A percentile compares a stretch with the other conserved stretches of the same genome.
These are phyloP conservation scores for Apodemus sylvaticus DNA, from an alignment of 2,113 vertebrate species.

Conservation along the genomic window DNA sequence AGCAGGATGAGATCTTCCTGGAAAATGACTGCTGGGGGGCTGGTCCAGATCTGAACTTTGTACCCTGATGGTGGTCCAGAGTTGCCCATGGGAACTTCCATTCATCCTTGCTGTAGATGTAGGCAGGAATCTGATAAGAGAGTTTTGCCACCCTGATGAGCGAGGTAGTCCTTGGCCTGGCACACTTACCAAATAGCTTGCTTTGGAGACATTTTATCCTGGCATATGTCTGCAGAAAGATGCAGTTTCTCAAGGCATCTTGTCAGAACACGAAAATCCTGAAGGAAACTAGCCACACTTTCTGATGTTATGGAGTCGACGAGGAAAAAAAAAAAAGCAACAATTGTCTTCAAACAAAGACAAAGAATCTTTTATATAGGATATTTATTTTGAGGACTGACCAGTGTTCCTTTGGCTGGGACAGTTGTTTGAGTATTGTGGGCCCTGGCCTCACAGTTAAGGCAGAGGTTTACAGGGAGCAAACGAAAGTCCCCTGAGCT, in stretches of 20 bases:
- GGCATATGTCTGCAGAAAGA: background rate
- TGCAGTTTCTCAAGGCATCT: background rate
- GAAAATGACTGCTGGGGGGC: background rate
- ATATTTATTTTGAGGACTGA: slow-evolving; percentile 63
- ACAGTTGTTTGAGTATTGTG: rapidly evolving
- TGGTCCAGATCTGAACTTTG: background rate
- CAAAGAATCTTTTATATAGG: slow-evolving; percentile 68
- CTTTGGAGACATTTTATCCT: background rate
- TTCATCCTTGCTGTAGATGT: background rate
- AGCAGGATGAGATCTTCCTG: background rate
- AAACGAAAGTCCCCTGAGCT: background rate
- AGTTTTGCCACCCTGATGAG: background rate
- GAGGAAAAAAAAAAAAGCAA: background rate
- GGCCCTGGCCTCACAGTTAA: background rate
- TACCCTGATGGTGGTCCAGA: background rate
- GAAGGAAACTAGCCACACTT: background rate
- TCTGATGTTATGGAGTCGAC: background rate
- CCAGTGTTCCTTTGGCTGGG: background rate
- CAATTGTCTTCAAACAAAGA: slow-evolving; percentile 32
- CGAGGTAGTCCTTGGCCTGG: background rate
- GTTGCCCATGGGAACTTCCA: background rate
- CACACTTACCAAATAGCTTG: background rate
- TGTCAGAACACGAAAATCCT: background rate
- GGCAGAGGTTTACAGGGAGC: slow-evolving; percentile 16
- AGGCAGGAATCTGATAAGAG: background rate